Base-by-base conservation (phyloP, 2,888 invertebrate genomes). In the Eumacrocentrus americanus region DNA sequence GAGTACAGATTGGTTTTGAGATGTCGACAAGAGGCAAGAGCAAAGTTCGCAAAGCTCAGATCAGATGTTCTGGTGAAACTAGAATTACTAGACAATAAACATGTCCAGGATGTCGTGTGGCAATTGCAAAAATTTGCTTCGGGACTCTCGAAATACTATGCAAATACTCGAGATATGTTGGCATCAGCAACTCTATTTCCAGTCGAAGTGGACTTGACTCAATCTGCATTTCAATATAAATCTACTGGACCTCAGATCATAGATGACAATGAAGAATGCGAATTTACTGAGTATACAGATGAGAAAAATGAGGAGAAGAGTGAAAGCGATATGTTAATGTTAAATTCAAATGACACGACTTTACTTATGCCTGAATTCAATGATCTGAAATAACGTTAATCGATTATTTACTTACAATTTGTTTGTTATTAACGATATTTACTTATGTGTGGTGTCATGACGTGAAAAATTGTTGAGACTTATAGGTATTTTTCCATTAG, bases 51-150 rank as follows among this genome's bases (percentile, higher is more conserved):
- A 0, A 88, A 90, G 47, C 82, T 94, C 56, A 87, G 90, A 70
- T 93, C 91, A 3, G 98, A 94, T 81, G 99, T 99, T 0, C 83
- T 98, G 52, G 95, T 98, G 0, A 99, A 99, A 82, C 86, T 99
- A 81, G 99, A 99, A 81, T 83, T 99, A 12, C 82, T 99, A 18
- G 99, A 99, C 77, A 96, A 96, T 77, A 99, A 99, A 81, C 98
- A 98, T 81, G 95, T 98, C 0, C 96, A 97, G 78, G 97, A 98
- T 70, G 90, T 98, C 2, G 95, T 95, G 0, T 89, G 88, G 66
- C 94, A 94, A 70, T 81, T 94, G 5, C 89, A 92, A 62, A 87
- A 91, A 67, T 88, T 98, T 59, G 90, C 97, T 11, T 88, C 91
- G 55, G 94, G 94, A 0, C 84, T 99, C 66, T 89, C 94, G 0